Conservation (phyloP, 2,113 vertebrate species). For the Embiotoca jacksoni region DNA sequence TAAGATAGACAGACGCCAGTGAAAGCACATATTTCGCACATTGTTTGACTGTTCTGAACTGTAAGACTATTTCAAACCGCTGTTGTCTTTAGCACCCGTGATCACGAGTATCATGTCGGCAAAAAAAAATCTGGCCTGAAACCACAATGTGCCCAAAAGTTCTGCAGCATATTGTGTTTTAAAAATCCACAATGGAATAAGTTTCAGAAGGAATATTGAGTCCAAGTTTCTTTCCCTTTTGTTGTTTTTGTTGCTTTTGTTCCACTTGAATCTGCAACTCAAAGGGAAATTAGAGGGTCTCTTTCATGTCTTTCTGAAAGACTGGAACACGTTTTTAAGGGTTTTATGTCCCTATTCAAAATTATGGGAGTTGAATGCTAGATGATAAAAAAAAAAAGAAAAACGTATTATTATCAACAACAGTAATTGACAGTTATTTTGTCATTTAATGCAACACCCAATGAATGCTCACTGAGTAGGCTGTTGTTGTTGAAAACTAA, state of each 20-base stretch:
- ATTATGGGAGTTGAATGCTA: not conserved
- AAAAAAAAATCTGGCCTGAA: too few species aligned
- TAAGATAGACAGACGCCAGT: not conserved
- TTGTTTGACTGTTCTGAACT: not conserved
- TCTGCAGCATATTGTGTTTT: not conserved
- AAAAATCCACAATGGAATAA: not conserved
- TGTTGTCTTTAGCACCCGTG: too few species aligned
- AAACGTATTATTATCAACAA: too few species aligned
- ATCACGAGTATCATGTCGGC: too few species aligned
- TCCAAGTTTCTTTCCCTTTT: not conserved
- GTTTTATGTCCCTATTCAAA: not conserved
- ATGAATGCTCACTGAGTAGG: too few species aligned
- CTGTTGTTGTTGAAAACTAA: too few species aligned
- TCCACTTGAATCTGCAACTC: not conserved
- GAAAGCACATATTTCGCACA: conserved; percentile 7
- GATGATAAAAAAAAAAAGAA: not conserved
- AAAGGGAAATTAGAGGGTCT: not conserved
- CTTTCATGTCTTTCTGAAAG: not conserved
- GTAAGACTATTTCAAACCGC: not conserved
- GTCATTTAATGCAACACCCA: too few species aligned
- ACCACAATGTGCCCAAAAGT: too few species aligned
- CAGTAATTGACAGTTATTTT: too few species aligned
- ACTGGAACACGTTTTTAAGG: not conserved
- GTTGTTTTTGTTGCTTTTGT: too few species aligned
- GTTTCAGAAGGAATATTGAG: not conserved